phyloP scores from a whole-genome alignment of 2,888 invertebrate species.

The Parnassius glacialis region DNA sequence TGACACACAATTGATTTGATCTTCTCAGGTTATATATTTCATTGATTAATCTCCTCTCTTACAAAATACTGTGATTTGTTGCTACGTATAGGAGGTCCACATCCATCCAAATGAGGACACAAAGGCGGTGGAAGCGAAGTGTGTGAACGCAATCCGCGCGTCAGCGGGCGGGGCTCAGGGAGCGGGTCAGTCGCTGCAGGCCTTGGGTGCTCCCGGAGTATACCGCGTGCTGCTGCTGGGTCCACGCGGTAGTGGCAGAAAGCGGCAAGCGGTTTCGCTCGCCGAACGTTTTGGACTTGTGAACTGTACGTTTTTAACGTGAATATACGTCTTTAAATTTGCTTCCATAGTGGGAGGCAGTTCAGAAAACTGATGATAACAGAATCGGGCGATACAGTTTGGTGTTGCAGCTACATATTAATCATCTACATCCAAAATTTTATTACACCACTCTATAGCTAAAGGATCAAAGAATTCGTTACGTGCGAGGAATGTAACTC shows the following conservation, averaged over 20 bases:
- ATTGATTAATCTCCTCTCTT: too few relatives aligned
- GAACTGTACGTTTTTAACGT: conserved; percentile 38
- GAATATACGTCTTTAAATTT: conserved; percentile 15
- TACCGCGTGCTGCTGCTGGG: conserved; percentile 83
- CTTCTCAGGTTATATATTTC: too few relatives aligned
- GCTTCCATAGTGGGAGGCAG: too few relatives aligned
- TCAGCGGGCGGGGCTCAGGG: conserved; percentile 57
- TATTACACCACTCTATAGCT: too few relatives aligned
- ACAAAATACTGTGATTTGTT: too few relatives aligned
- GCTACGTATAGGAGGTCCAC: conserved; percentile 50
- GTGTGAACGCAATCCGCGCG: conserved; percentile 62
- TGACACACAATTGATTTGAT: too few relatives aligned
- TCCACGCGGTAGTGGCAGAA: conserved; percentile 80
- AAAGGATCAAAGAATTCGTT: too few relatives aligned
- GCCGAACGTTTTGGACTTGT: conserved; percentile 78
- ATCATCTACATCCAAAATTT: too few relatives aligned
- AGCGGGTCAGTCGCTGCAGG: conserved; percentile 51
- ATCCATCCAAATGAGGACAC: conserved; percentile 45
- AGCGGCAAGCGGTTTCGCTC: conserved; percentile 74
- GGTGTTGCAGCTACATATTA: background rate
- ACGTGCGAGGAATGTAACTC: too few relatives aligned
- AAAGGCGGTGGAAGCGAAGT: conserved; percentile 49
- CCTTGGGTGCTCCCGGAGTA: conserved; percentile 70
- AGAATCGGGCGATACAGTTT: background rate
- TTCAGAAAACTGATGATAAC: too few relatives aligned